These are phyloP conservation scores for Loripinus fragilis DNA, from an alignment of 2,888 invertebrate genomes.

Conservation along the genomic window DNA sequence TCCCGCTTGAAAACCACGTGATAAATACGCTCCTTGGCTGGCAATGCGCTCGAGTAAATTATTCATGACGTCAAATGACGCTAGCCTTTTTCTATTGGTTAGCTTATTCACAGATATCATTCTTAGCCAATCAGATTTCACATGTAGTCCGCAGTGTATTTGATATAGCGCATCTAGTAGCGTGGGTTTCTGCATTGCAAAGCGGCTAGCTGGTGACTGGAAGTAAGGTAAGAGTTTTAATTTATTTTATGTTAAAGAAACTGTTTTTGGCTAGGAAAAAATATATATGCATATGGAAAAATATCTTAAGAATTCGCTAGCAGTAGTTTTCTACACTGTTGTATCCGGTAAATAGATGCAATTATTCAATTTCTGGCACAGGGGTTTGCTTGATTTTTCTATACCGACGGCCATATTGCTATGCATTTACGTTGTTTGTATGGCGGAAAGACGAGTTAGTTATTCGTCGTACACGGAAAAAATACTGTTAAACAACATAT, in stretches of 20 bases:
- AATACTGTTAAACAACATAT: neutral
- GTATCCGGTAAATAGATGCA: conserved; percentile 27
- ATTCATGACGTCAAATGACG: neutral
- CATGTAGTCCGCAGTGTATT: neutral
- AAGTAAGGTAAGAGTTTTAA: neutral
- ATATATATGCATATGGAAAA: neutral
- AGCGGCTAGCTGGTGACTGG: neutral
- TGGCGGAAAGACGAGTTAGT: neutral
- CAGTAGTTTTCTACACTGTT: neutral
- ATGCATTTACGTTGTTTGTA: neutral
- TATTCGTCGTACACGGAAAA: neutral
- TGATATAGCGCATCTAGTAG: conserved; percentile 2
- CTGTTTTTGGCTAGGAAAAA: neutral
- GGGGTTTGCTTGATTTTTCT: conserved; percentile 21
- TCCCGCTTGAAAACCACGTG: conserved; percentile 2
- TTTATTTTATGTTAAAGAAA: neutral
- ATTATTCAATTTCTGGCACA: conserved; percentile 24
- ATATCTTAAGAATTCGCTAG: neutral
- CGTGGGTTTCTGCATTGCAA: conserved; percentile 14
- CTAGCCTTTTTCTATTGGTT: neutral
- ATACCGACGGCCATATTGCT: conserved; percentile 47
- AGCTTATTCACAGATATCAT: neutral
- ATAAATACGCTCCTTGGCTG: neutral
- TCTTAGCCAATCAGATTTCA: neutral
- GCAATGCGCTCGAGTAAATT: neutral